Evolutionary conservation across 2,888 invertebrate species (phyloP).

Genomic region (Taenaris catops): DNA sequence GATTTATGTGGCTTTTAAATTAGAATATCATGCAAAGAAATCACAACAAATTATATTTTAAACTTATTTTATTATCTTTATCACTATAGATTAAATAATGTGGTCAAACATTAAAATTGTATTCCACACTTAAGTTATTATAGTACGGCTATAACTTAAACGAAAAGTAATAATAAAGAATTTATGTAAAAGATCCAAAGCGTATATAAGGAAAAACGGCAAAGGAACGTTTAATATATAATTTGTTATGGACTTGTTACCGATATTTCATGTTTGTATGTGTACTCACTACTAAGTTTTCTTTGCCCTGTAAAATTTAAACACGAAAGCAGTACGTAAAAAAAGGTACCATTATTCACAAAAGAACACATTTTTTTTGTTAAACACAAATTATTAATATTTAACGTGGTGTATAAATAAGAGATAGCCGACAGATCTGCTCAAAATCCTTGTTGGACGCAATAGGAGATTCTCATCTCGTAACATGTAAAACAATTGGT

Average conservation of each 20-base stretch:
- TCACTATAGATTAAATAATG: too few species aligned
- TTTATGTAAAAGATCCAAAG: too few species aligned
- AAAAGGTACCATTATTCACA: slow-evolving; percentile 60
- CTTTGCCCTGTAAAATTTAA: slow-evolving; percentile 76
- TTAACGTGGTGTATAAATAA: slow-evolving; percentile 6
- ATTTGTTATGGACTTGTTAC: slow-evolving; percentile 33
- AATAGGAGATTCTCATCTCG: slow-evolving; percentile 9
- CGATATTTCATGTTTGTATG: slow-evolving; percentile 36
- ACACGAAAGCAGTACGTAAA: slow-evolving; percentile 58
- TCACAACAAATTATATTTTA: slow-evolving; percentile 18
- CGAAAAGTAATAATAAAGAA: too few species aligned
- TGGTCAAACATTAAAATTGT: too few species aligned
- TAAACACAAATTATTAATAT: slow-evolving; percentile 18
- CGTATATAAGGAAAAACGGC: too few species aligned
- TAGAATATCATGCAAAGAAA: slow-evolving; percentile 19
- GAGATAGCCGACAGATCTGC: slow-evolving; percentile 18
- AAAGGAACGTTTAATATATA: too few species aligned
- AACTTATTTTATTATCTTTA: too few species aligned
- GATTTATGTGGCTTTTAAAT: slow-evolving; percentile 15
- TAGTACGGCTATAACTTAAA: too few species aligned
- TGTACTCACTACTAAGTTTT: slow-evolving; percentile 78
- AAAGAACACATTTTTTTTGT: slow-evolving; percentile 28
- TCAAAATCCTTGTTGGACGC: slow-evolving; percentile 14
- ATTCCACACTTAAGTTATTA: too few species aligned
- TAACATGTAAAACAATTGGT: slow-evolving; percentile 13